Base-by-base conservation (phyloP, 2,888 invertebrate genomes). In the Dorcus hopei region DNA sequence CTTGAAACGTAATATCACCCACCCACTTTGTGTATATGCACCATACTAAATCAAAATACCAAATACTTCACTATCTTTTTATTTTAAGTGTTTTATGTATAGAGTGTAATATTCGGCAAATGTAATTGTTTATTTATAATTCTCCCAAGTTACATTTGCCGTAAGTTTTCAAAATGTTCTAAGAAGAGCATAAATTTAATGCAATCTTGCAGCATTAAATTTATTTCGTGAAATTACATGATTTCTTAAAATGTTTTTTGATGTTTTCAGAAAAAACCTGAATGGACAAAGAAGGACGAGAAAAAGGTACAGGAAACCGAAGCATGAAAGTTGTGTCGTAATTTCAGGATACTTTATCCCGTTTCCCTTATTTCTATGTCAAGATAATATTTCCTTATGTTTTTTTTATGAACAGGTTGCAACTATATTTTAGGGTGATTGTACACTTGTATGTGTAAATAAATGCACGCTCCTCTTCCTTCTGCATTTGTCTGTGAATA, bases 241-340 rank as follows among this genome's bases (percentile, higher is more conserved):
- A 38, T 9, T 11, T 26, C 42, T 47, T 56, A 56, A 48, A 48
- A 43, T 16, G 23, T 40, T 16, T 65, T 74, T 69, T 67, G 64
- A 69, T 73, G 52, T 74, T 85, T 85, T 75, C 90, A 93, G 92
- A 93, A 93, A 85, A 94, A 94, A 82, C 93, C 93, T 75, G 94
- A 94, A 84, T 94, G 93, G 93, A 93, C 93, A 80, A 94, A 94
- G 87, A 92, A 92, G 79, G 91, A 90, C 77, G 92, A 93, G 75
- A 87, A 88, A 81, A 85, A 86, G 83, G 91, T 92, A 89, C 87
- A 86, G 83, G 92, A 89, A 81, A 88, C 88, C 80, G 91, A 92
- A 83, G 91, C 91, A 88, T 91, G 88, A 90, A 49, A 54, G 11
- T 33, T 49, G 14, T 49, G 33, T 33, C 26, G 6, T 33, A 6